Evolutionary conservation across 2,888 invertebrate genomes (phyloP).

Genomic region (Drosophila setosimentum): DNA sequence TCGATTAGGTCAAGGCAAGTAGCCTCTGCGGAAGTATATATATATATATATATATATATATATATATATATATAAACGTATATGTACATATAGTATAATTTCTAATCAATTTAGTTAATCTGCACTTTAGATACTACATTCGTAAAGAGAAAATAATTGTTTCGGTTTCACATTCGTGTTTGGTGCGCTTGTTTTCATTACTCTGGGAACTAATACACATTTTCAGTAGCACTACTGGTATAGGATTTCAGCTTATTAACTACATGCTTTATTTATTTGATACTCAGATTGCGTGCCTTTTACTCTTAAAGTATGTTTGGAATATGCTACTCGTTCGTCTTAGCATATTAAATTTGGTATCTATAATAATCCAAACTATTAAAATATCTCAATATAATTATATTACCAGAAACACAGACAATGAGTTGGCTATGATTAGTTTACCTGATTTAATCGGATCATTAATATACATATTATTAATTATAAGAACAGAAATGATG

Average conservation of each 20-base stretch:
- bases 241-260: conserved; percentile 23
- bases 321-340: background rate
- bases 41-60: background rate
- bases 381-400: background rate
- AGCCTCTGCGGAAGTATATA: conserved; percentile 23
- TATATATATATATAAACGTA: background rate
- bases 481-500: background rate
- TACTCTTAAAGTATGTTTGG: background rate
- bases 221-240: conserved; percentile 42
- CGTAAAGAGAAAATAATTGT: conserved; percentile 77
- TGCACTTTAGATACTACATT: conserved; percentile 22
- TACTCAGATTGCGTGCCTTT: conserved; percentile 8
- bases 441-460: background rate
- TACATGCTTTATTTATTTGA: background rate
- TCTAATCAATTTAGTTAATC: conserved; percentile 80
- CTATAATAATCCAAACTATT: background rate
- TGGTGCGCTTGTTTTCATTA: conserved; percentile 43
- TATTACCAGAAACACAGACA: background rate
- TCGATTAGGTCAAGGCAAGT: conserved; percentile 44
- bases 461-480: background rate
- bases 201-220: conserved; percentile 73
- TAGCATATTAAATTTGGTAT: background rate
- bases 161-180: conserved; percentile 68
- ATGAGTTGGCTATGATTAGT: background rate
- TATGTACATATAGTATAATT: conserved; percentile 47